Evolutionary conservation across 2,113 vertebrate species (phyloP), one percentile per base, ranked within the genome.

Genomic region (Crotalus helleri): DNA sequence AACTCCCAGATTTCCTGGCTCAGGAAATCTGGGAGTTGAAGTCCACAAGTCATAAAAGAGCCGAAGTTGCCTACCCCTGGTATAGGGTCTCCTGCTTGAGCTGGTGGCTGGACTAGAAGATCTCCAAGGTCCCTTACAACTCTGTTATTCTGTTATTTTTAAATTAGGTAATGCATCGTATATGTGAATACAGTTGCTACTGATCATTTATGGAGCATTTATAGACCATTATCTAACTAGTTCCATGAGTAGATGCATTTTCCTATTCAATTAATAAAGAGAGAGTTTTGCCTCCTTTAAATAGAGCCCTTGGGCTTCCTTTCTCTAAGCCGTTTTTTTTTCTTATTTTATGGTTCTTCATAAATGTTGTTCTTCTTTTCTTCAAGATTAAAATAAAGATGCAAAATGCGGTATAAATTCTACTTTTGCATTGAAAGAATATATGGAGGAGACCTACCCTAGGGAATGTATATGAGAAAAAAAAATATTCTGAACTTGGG

Each of bases 221-320:
- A 39, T 39, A 81, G 1, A 5, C n/a, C n/a, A 39, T 81, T 81
- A 53, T 69, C 85, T 0, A n/a, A 61, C 23, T 54, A 15, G 6
- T 51, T 94, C 55, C 93, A 61, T 88, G 64, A 87, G 23, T 39
- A 93, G 74, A 59, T 92, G 4, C 17, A 10, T 93, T 95, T 89
- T 2, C 88, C 88, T 92, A 4, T 24, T 93, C 57, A 24, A 54
- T 46, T 10, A 5, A 54, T 17, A 53, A 94, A 94, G 9, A 64
- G 0, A 29, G 0, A 24, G 13, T 3, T 81, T 81, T 81, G n/a
- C 33, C 24, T 29, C 85, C 24, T 87, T 87, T 29, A 49, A 49
- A 51, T 49, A 51, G 11, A 87, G 23, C 46, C 46, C 21, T 87
- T 49, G 23, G 46, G 1, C 23, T 87, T 51, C 21, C 85, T 87